Base-by-base conservation (phyloP, 2,797 vertebrate species). In the Crenichthys baileyi region DNA sequence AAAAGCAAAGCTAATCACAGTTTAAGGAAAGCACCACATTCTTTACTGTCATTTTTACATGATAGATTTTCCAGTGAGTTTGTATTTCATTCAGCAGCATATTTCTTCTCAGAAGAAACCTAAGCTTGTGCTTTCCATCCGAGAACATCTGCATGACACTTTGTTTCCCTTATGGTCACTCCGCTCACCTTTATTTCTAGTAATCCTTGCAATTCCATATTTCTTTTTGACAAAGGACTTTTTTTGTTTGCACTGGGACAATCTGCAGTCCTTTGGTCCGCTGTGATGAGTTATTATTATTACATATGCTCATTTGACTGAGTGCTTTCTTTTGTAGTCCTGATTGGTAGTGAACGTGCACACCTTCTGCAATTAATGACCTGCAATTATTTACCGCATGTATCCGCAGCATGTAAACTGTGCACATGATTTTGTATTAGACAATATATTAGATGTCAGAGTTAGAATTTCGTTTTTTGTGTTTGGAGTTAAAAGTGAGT, bases 401-500 rank as follows among this genome's bases (percentile, higher is more conserved):
- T 22, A 7, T 20, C 18, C 7, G 55, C 22, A 56, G 55, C 7
- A 9, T n/a, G 7, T 24, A 22, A 53, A 53, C 7, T 53, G 20
- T 7, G 20, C 20, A 84, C 82, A 87, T 85, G 79, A 76, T 86
- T 73, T 90, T 72, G 70, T 71, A 46, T 87, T 68, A 78, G 72
- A 83, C 16, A 1, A 0, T 8, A 56, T 11, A 56, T 56, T 56
- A 15, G 24, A 73, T 56, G 22, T 11, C 31, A 56, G 15, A 20
- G 41, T 72, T 29, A 53, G 12, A 55, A 8, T 22, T 55, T 74
- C 44, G 50, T 76, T 39, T 63, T 18, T 18, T 39, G 46, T 71
- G 44, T 76, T 70, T 50, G 9, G 71, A 29, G 48, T 81, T 78
- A 76, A 84, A 77, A 39, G 55, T 29, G 78, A 75, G 36, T 4